Conservation (phyloP, 2,113 vertebrate species). For the Trochalopteron elliotii region DNA sequence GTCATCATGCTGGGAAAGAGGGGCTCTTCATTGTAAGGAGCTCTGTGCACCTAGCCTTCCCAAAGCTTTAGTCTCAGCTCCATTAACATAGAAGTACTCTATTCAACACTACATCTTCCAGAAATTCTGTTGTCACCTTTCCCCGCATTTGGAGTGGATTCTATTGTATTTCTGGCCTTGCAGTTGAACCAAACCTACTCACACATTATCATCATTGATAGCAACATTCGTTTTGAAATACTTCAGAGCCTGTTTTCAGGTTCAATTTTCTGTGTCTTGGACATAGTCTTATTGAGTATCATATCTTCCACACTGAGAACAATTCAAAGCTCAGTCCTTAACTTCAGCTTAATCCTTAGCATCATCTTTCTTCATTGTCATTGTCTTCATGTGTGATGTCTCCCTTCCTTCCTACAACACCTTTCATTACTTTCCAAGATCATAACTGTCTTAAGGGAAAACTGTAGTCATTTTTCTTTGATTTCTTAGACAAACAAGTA, state of each 20-base stretch:
- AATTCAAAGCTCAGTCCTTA: neutral
- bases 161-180: neutral
- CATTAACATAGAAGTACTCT: neutral
- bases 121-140: neutral
- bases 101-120: neutral
- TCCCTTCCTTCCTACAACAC: neutral
- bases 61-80: neutral
- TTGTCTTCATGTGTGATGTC: neutral
- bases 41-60: neutral
- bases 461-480: neutral
- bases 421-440: neutral
- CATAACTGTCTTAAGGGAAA: neutral
- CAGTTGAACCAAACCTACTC: neutral
- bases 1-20: neutral
- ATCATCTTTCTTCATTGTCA: neutral
- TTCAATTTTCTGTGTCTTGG: neutral
- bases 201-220: rapidly evolving
- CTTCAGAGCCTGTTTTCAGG: neutral
- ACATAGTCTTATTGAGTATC: neutral
- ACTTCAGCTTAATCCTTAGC: neutral
- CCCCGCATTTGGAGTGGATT: neutral
- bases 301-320: neutral
- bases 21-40: rapidly evolving
- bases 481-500: neutral
- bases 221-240: neutral